A percentile compares a stretch with the other conserved stretches of the same genome.
Conservation (phyloP, 2,113 vertebrate genomes). For the Semicossyphus pulcher region DNA sequence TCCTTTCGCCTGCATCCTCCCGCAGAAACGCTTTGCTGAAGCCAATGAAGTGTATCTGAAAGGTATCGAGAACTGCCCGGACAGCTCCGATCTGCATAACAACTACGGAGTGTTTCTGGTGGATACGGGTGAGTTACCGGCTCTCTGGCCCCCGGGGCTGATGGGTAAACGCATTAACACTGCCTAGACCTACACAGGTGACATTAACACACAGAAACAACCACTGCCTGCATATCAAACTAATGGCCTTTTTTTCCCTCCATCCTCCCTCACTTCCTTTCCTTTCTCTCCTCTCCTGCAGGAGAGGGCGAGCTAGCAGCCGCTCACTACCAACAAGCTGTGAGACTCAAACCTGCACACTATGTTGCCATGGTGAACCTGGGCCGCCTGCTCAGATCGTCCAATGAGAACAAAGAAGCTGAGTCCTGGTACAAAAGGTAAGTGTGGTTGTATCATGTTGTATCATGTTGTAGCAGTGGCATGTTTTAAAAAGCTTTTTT, state of each 20-base stretch:
- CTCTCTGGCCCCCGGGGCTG: not conserved
- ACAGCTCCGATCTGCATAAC: slow-evolving; percentile 95
- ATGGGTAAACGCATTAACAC: not conserved
- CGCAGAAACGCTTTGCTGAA: slow-evolving; percentile 89
- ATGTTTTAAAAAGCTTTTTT: no score
- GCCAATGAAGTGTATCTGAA: slow-evolving; percentile 90
- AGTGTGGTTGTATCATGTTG: not conserved
- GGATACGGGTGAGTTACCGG: slow-evolving; percentile 87
- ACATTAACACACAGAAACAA: not conserved
- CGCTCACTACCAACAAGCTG: slow-evolving; percentile 91
- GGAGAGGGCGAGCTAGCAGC: slow-evolving; percentile 87
- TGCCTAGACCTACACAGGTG: not conserved
- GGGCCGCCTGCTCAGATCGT: slow-evolving; percentile 92
- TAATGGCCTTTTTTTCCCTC: no score
- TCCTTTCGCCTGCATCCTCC: slow-evolving; percentile 2
- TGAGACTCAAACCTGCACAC: slow-evolving; percentile 90
- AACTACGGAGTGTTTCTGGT: slow-evolving; percentile 97
- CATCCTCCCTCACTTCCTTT: not conserved
- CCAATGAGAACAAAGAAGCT: slow-evolving; percentile 90
- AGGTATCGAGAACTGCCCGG: slow-evolving; percentile 93
- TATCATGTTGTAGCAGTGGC: no score
- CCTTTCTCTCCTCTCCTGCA: slow-evolving; percentile 50
- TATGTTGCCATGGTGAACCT: slow-evolving; percentile 98
- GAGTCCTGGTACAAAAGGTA: slow-evolving; percentile 96
- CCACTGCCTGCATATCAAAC: not conserved